Conservation (phyloP, 2,888 invertebrate genomes). For the Drosophila nigritarsus region DNA sequence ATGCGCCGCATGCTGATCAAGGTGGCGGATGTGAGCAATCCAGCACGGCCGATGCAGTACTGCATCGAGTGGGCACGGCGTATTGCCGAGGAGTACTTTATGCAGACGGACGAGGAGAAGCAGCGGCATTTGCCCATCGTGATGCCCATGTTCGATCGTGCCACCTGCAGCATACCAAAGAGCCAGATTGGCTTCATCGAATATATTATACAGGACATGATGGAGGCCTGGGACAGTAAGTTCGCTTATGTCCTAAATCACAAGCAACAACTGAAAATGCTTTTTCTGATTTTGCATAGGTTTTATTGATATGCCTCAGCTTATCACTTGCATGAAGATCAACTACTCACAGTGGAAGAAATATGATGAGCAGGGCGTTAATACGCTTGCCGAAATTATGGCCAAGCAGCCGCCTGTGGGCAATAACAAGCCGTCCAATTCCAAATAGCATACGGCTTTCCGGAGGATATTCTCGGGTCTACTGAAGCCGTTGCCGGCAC, state of each 20-base stretch:
- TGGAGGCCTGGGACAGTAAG: constrained; percentile 97
- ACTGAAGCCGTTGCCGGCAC: constrained; percentile 82
- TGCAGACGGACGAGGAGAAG: constrained; percentile 99
- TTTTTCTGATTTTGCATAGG: constrained; percentile 86
- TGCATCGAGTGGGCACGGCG: constrained; percentile 96
- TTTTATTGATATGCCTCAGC: constrained; percentile 96
- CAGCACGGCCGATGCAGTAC: constrained; percentile 92
- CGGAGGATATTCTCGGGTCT: constrained; percentile 83
- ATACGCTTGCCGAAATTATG: constrained; percentile 89
- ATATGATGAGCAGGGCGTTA: constrained; percentile 91
- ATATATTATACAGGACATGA: constrained; percentile 98
- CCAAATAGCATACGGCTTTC: constrained; percentile 84
- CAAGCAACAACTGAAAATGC: not conserved
- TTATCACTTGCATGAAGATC: constrained; percentile 92
- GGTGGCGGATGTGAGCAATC: constrained; percentile 99
- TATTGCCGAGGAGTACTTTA: constrained; percentile 99
- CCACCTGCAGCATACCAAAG: constrained; percentile 97
- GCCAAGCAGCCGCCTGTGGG: constrained; percentile 84
- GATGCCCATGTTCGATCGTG: constrained; percentile 99
- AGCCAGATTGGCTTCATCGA: constrained; percentile 99
- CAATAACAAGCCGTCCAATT: constrained; percentile 72
- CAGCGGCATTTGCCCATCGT: constrained; percentile 94
- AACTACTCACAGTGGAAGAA: constrained; percentile 97
- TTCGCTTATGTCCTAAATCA: constrained; percentile 29
- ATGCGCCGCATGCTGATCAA: constrained; percentile 99